Conservation (phyloP, 2,888 invertebrate genomes). For the Tachina grossa region DNA sequence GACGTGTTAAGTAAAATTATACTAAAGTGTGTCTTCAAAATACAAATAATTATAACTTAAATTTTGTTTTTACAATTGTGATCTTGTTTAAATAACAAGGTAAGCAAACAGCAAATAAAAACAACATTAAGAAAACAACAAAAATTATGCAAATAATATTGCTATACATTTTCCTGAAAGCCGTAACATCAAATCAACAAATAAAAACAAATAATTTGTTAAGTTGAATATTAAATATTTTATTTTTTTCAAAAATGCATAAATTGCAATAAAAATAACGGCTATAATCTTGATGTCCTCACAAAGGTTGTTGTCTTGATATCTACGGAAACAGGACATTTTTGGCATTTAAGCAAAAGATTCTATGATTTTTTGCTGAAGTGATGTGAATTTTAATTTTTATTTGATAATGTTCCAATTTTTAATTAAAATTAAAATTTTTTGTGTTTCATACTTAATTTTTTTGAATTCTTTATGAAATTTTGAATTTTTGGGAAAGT, state of each 20-base stretch:
- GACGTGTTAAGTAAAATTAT: constrained; percentile 35
- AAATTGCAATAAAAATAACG: too few relatives aligned
- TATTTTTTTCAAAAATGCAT: neutral
- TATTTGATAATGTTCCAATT: too few relatives aligned
- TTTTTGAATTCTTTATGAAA: too few relatives aligned
- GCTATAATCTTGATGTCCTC: too few relatives aligned
- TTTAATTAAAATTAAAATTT: too few relatives aligned
- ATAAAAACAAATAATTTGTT: neutral
- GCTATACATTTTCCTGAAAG: constrained; percentile 22
- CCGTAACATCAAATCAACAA: constrained; percentile 8
- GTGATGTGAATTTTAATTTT: too few relatives aligned
- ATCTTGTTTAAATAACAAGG: constrained; percentile 18
- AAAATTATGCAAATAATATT: constrained; percentile 35
- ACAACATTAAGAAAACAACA: constrained; percentile 30
- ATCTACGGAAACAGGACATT: too few relatives aligned
- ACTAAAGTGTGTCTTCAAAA: constrained; percentile 27
- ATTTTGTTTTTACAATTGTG: constrained; percentile 56
- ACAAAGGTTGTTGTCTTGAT: too few relatives aligned
- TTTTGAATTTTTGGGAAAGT: too few relatives aligned
- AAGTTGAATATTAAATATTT: neutral
- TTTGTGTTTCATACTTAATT: too few relatives aligned
- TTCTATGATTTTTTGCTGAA: too few relatives aligned
- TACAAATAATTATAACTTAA: constrained; percentile 30
- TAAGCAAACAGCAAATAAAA: constrained; percentile 9
- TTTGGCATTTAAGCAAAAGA: too few relatives aligned